phyloP scores from a whole-genome alignment of 2,888 invertebrate species.

The Augochlorella aurata region DNA sequence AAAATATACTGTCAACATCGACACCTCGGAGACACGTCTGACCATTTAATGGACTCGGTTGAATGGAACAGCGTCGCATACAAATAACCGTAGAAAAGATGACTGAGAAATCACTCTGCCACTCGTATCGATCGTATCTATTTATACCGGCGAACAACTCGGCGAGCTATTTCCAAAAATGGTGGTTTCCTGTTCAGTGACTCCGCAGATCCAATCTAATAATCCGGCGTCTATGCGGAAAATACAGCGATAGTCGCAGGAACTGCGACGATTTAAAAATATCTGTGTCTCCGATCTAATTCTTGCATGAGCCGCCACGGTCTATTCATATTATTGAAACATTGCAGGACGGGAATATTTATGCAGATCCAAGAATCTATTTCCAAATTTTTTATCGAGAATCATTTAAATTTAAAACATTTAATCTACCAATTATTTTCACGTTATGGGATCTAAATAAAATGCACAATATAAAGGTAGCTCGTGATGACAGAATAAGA shows the following conservation, averaged over 20 bases:
- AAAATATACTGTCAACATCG: not conserved
- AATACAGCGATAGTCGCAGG: not conserved
- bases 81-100: not conserved
- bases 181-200: conserved; percentile 4
- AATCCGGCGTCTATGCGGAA: not conserved
- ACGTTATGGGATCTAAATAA: not conserved
- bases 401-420: no score
- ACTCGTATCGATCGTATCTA: not conserved
- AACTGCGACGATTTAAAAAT: not conserved
- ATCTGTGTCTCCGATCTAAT: not conserved
- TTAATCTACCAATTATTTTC: not conserved
- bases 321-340: not conserved
- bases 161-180: not conserved
- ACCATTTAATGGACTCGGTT: not conserved
- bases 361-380: not conserved
- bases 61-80: not conserved
- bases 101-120: not conserved
- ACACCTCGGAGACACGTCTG: not conserved
- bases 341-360: not conserved
- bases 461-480: not conserved
- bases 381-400: not conserved
- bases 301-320: not conserved
- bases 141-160: not conserved
- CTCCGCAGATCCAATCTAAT: not conserved
- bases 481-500: not conserved